A percentile compares a stretch with the other conserved stretches of the same genome.
Conservation (phyloP, 2,888 invertebrate genomes). For the Thymelicus sylvestris region DNA sequence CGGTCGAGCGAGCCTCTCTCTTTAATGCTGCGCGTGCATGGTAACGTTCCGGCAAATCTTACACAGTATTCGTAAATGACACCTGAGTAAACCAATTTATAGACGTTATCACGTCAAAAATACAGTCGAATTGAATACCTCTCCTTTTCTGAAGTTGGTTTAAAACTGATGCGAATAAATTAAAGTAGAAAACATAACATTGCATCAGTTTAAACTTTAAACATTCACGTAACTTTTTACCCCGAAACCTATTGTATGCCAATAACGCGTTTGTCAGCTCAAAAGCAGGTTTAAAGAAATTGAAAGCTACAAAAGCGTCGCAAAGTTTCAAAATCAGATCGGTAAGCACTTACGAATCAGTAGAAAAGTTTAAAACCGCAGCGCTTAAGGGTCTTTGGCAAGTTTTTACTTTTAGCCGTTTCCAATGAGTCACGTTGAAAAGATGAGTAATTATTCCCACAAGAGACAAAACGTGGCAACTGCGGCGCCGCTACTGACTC, state of each 20-base stretch:
- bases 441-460: conserved; percentile 44
- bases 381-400: conserved; percentile 2
- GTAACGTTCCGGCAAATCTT: no score
- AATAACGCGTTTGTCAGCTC: background rate
- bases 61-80: no score
- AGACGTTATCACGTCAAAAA: no score
- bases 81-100: no score
- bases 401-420: conserved; percentile 48
- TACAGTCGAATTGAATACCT: no score
- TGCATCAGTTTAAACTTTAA: no score
- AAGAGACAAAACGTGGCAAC: conserved; percentile 63
- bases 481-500: conserved; percentile 67
- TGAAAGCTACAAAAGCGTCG: background rate
- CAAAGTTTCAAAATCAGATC: conserved; percentile 7
- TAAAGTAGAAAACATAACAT: no score
- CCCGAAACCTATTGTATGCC: background rate
- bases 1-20: no score
- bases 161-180: no score
- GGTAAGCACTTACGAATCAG: conserved; percentile 13
- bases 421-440: conserved; percentile 58
- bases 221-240: background rate
- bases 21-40: no score
- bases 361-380: conserved; percentile 13
- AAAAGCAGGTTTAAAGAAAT: background rate
- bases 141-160: no score